These are phyloP conservation scores for Esperia sulphurella DNA, from an alignment of 2,888 invertebrate species.

Conservation along the genomic window DNA sequence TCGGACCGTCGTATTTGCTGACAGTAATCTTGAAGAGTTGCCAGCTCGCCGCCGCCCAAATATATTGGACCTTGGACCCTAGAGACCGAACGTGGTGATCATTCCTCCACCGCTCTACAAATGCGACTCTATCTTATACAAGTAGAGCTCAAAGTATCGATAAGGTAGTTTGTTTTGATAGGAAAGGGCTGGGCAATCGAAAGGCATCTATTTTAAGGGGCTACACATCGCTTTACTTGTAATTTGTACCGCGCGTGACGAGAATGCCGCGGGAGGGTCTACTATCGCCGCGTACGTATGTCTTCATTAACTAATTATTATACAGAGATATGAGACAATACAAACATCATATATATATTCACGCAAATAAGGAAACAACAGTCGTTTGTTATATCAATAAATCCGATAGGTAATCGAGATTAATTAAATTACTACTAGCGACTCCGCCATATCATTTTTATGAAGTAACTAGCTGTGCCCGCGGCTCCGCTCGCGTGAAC, in stretches of 20 bases:
- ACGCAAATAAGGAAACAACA: too few species aligned
- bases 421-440: too few species aligned
- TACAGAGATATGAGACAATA: too few species aligned
- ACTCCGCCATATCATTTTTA: too few species aligned
- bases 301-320: neutral
- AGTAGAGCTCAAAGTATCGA: conserved; percentile 15
- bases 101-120: neutral
- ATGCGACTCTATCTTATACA: neutral
- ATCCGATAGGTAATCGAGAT: too few species aligned
- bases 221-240: conserved; percentile 60
- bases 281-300: neutral
- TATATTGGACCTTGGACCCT: conserved; percentile 62
- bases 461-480: too few species aligned
- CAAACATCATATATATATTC: too few species aligned
- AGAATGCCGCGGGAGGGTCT: neutral
- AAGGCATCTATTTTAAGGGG: conserved; percentile 55
- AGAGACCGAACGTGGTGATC: conserved; percentile 44
- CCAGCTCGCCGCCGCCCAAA: conserved; percentile 45
- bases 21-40: conserved; percentile 65
- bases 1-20: conserved; percentile 58
- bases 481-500: too few species aligned
- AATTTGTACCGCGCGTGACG: conserved; percentile 39
- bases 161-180: conserved; percentile 39
- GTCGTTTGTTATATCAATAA: too few species aligned
- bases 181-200: conserved; percentile 55